Base-by-base conservation (phyloP, 2,113 vertebrate genomes). In the Apus apus region DNA sequence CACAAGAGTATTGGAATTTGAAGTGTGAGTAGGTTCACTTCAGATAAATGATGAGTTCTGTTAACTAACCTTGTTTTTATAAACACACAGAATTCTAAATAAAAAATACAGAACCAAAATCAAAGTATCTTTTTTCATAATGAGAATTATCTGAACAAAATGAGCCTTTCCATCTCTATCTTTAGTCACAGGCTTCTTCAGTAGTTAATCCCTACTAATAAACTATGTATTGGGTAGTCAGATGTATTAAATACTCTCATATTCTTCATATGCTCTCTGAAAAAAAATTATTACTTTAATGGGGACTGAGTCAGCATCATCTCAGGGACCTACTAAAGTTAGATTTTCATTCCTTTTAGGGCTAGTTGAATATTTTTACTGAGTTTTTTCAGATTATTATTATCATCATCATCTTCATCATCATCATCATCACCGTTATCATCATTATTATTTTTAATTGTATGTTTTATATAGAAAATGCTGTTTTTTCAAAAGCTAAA, bases 391-490 rank as follows among this genome's bases (percentile, higher is more conserved):
- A 46, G 25, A 40, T 30, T 30, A 27, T n/a, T n/a, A 25, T 45
- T 15, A 12, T 56, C 6, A 45, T 51, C 10, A 32, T 21, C 2
- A 11, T 32, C 5, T 2, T 36, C 2, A 5, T 40, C 2, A 2
- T 40, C 9, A 20, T 70, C 43, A 13, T 14, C 5, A 5, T 50
- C 21, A 11, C 46, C 27, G 30, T 38, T 5, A 30, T 62, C 21
- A 11, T 56, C 27, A 34, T 38, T 4, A 30, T 62, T 22, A 32
- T 50, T 80, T 67, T 17, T 32, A 36, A 66, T 38, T 60, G 9
- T 23, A 32, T n/a, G 22, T 0, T 12, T 70, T 65, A 51, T 38
- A 58, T 38, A 27, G 34, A 53, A 87, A 87, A n/a, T 32, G 7
- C 10, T 64, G 50, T n/a, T 50, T 57, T 74, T 57, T 68, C 62